phyloP scores from a whole-genome alignment of 2,797 vertebrate genomes.

The Notolabrus celidotus region DNA sequence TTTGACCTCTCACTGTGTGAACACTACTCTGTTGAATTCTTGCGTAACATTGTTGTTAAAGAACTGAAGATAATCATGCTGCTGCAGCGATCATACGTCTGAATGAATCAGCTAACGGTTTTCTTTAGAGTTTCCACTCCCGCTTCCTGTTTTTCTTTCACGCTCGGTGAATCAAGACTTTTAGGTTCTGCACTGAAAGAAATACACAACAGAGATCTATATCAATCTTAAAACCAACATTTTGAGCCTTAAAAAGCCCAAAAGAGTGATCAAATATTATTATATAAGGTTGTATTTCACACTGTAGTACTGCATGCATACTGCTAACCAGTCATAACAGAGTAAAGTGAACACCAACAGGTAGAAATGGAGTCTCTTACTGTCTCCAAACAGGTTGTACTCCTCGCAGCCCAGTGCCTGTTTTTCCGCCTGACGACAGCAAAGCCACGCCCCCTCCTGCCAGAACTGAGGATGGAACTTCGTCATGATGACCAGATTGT shows the following conservation, averaged over 20 bases:
- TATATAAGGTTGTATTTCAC: too few species aligned
- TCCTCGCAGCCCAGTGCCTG: conserved; percentile 92
- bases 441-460: conserved; percentile 93
- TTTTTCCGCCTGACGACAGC: conserved; percentile 94
- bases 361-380: conserved; percentile 76
- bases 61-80: not conserved
- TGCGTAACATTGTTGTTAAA: too few species aligned
- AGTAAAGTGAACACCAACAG: too few species aligned
- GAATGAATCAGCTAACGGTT: not conserved
- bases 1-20: too few species aligned
- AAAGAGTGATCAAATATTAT: too few species aligned
- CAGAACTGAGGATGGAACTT: conserved; percentile 97
- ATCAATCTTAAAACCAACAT: too few species aligned
- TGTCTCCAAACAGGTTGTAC: conserved; percentile 90
- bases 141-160: conserved; percentile 37
- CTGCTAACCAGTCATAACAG: too few species aligned
- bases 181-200: not conserved
- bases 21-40: not conserved
- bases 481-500: conserved; percentile 87
- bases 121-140: not conserved
- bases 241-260: too few species aligned
- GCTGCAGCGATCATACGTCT: not conserved
- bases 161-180: conserved; percentile 12
- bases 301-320: too few species aligned
- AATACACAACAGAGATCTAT: too few species aligned